Percentiles rank a stretch among this genome's conserved stretches.
Conservation (phyloP, 2,113 vertebrate genomes). For the Serilophus lunatus region DNA sequence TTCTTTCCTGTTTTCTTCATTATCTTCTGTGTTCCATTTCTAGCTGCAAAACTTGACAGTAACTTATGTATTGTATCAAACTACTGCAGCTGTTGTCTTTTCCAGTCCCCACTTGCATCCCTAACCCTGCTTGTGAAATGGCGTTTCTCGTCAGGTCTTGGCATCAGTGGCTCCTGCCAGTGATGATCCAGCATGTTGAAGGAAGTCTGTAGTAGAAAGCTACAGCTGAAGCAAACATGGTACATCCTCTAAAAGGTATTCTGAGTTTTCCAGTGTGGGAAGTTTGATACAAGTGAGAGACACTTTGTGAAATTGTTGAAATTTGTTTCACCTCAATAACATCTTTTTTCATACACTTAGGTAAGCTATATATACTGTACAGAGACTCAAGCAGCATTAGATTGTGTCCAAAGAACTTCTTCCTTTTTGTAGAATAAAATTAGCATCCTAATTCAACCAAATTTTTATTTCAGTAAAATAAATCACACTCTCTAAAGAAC, state of each 20-base stretch:
- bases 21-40: background rate
- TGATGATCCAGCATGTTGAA: background rate
- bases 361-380: background rate
- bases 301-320: background rate
- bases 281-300: background rate
- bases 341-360: background rate
- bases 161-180: background rate
- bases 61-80: background rate
- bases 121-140: background rate
- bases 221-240: background rate
- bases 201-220: background rate
- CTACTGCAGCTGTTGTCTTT: background rate
- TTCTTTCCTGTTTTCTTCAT: background rate
- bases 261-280: background rate
- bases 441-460: slow-evolving; percentile 19
- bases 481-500: background rate
- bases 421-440: slow-evolving; percentile 6
- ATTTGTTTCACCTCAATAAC: background rate
- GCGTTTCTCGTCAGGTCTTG: background rate
- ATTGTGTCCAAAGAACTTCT: slow-evolving; percentile 40
- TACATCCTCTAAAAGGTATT: background rate
- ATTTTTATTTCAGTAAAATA: slow-evolving; percentile 32
- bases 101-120: background rate
- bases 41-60: background rate
- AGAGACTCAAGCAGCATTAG: background rate